Conservation (phyloP, 1,140 invertebrate genomes). For the Zaprionus africanus region DNA sequence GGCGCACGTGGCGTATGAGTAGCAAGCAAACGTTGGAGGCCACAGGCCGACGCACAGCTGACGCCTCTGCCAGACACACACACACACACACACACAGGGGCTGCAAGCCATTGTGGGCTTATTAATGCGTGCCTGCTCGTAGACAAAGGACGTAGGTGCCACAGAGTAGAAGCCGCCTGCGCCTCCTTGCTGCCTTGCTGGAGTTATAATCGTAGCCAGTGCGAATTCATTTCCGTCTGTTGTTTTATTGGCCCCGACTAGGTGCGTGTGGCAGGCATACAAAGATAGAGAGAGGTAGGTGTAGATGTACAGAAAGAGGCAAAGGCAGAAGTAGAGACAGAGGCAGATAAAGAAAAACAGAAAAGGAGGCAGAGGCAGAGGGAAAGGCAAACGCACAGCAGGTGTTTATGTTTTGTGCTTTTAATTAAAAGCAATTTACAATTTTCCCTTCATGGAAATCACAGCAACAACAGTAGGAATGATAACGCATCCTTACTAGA, state of each 20-base stretch:
- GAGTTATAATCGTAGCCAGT: conserved; percentile 35
- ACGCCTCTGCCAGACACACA: conserved; percentile 1
- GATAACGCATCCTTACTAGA: not conserved
- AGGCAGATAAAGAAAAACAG: too few relatives aligned
- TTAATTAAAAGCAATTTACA: conserved; percentile 83
- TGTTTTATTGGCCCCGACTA: conserved; percentile 45
- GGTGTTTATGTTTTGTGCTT: conserved; percentile 83
- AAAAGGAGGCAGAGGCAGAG: too few relatives aligned
- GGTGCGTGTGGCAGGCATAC: not conserved
- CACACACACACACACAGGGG: not conserved
- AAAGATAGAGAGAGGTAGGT: not conserved
- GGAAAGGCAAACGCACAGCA: conserved; percentile 60
- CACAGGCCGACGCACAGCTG: conserved; percentile 45
- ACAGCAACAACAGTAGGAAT: conserved; percentile 6
- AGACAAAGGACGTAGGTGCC: not conserved
- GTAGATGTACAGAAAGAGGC: not conserved
- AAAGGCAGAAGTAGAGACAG: too few relatives aligned
- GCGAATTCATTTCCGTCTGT: conserved; percentile 74
- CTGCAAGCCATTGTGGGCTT: conserved; percentile 2
- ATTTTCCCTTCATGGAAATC: conserved; percentile 74
- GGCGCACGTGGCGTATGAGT: conserved; percentile 64
- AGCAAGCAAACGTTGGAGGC: conserved; percentile 34
- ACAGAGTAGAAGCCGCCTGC: not conserved
- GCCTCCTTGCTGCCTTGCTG: not conserved
- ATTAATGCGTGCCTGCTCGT: conserved; percentile 26